Evolutionary conservation across 2,797 vertebrate species (phyloP).

Genomic region (Pseudomugil gertrudae): DNA sequence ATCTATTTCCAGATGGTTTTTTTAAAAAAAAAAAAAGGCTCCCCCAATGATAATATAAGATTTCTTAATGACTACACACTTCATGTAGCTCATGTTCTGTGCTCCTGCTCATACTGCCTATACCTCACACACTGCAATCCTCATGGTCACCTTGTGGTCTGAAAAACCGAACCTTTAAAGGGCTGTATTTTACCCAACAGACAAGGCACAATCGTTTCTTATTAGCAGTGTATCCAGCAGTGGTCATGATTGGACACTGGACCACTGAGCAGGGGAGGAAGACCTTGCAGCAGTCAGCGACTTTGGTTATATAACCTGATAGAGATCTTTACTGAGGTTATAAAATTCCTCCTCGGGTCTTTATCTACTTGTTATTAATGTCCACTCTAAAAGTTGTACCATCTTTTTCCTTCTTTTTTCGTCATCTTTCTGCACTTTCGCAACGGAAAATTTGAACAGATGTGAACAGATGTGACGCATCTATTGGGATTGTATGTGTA

Average conservation of each 20-base stretch:
- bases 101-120: conserved; percentile 16
- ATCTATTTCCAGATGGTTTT: no score
- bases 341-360: conserved; percentile 39
- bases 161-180: conserved; percentile 41
- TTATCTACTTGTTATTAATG: conserved; percentile 11
- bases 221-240: conserved; percentile 63
- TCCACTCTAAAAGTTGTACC: background rate
- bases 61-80: conserved; percentile 59
- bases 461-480: no score
- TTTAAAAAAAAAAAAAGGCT: no score
- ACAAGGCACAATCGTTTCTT: conserved; percentile 42
- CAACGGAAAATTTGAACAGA: no score
- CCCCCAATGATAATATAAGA: conserved; percentile 9
- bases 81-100: conserved; percentile 43
- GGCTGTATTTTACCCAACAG: conserved; percentile 70
- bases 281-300: conserved; percentile 65
- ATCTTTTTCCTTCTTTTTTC: background rate
- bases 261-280: conserved; percentile 44
- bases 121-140: conserved; percentile 48
- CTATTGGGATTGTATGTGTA: no score
- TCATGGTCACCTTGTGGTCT: conserved; percentile 73
- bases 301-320: conserved; percentile 53
- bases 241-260: conserved; percentile 60
- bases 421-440: background rate
- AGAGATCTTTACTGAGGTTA: conserved; percentile 41